These are phyloP conservation scores for Delphinus delphis DNA, from an alignment of 2,113 vertebrate genomes.

Conservation along the genomic window DNA sequence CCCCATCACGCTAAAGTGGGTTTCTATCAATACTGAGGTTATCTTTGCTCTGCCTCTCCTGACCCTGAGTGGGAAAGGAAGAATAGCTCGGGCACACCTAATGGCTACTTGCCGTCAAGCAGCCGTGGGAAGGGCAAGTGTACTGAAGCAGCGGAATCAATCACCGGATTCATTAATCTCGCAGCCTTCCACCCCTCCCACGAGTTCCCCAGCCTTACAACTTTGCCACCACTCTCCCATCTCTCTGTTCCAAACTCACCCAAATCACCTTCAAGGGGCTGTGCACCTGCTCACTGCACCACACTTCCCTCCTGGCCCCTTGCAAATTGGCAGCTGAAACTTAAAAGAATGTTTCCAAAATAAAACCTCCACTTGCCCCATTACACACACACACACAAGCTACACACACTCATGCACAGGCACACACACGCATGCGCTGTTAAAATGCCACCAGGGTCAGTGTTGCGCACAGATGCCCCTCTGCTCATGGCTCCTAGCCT, in stretches of 20 bases:
- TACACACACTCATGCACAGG: rapidly evolving
- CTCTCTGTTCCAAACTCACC: constrained; percentile 70
- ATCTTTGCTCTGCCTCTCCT: constrained; percentile 74
- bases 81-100: constrained; percentile 73
- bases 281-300: constrained; percentile 78
- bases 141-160: constrained; percentile 78
- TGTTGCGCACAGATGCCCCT: not conserved
- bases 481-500: not conserved
- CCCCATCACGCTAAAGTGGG: constrained; percentile 74
- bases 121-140: constrained; percentile 78
- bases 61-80: constrained; percentile 79
- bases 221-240: constrained; percentile 70
- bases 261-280: constrained; percentile 79
- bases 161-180: constrained; percentile 79
- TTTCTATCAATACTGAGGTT: constrained; percentile 77
- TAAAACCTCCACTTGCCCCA: not conserved
- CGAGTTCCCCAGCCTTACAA: constrained; percentile 45
- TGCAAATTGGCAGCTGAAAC: constrained; percentile 73
- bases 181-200: constrained; percentile 74
- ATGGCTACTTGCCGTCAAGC: constrained; percentile 77
- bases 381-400: not conserved
- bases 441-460: rapidly evolving
- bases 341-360: constrained; percentile 76
- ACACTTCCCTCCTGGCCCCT: constrained; percentile 74
- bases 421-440: not conserved